These are phyloP conservation scores for Corythornis vintsioides DNA, from an alignment of 2,113 vertebrate genomes.

Conservation along the genomic window DNA sequence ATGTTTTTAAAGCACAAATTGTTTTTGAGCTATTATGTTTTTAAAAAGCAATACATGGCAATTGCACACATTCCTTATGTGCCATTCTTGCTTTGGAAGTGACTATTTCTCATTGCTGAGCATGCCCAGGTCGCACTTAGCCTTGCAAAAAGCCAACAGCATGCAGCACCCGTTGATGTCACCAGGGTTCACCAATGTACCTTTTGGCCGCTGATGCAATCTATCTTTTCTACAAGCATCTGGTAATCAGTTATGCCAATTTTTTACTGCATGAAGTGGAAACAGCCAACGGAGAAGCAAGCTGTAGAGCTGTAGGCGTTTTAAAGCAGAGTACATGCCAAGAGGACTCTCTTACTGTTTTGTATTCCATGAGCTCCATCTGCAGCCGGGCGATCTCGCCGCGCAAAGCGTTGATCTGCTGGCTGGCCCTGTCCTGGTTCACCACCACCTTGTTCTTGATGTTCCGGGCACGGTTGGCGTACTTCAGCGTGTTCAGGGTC, in stretches of 20 bases:
- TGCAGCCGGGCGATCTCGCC: slow-evolving; percentile 94
- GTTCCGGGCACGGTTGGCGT: slow-evolving; percentile 95
- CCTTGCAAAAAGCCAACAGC: background rate
- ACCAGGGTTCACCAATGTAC: background rate
- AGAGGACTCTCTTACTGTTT: slow-evolving; percentile 81
- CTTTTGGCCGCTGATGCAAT: background rate
- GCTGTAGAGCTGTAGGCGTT: background rate
- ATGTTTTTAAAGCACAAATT: background rate
- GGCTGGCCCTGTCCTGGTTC: slow-evolving; percentile 95
- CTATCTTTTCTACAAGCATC: background rate
- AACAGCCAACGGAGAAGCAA: background rate
- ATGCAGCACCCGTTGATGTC: background rate
- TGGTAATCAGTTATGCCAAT: background rate
- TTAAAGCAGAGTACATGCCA: background rate
- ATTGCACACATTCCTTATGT: background rate
- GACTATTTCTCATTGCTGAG: background rate
- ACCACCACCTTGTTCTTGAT: slow-evolving; percentile 98
- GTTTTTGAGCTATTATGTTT: background rate
- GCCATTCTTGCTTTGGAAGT: background rate
- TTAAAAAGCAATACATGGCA: background rate
- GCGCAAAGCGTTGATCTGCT: slow-evolving; percentile 92
- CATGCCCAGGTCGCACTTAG: background rate
- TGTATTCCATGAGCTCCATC: slow-evolving; percentile 98
- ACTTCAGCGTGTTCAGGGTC: slow-evolving; percentile 94
- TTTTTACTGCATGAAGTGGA: background rate